Evolutionary conservation across 2,113 vertebrate genomes (phyloP).

Genomic region (Capreolus pygargus): DNA sequence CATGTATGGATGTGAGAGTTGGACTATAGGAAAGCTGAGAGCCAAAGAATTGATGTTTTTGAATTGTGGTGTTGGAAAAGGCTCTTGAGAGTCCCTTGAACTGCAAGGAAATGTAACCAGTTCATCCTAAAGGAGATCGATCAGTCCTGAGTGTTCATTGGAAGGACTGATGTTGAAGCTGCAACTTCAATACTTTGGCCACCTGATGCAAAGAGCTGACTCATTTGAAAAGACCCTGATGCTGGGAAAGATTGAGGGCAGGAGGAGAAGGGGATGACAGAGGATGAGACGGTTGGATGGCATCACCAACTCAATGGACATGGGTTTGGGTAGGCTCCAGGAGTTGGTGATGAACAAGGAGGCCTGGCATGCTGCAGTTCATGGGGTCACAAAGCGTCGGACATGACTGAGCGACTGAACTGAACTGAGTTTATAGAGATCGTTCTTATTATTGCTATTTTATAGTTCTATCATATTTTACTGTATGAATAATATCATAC

Average conservation of each 20-base stretch:
- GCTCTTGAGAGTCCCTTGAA: not conserved
- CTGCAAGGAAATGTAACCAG: not conserved
- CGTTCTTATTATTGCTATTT: not conserved
- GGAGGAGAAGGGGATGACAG: not conserved
- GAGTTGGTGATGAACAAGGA: not conserved
- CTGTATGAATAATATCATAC: not conserved
- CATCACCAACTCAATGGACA: not conserved
- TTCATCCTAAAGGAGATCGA: not conserved
- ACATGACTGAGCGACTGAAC: not conserved
- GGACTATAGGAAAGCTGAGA: not conserved
- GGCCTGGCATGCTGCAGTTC: not conserved
- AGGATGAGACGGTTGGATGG: not conserved
- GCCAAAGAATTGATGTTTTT: rapidly evolving
- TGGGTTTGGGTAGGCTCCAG: not conserved
- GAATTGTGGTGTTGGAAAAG: not conserved
- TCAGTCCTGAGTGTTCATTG: not conserved
- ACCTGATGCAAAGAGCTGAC: not conserved
- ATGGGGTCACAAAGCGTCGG: not conserved
- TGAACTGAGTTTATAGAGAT: not conserved
- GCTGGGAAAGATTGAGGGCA: not conserved
- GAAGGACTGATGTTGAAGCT: not conserved
- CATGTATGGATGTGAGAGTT: not conserved
- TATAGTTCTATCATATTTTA: not conserved
- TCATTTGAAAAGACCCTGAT: not conserved
- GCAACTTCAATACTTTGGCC: not conserved